Evolutionary conservation across 1,140 invertebrate genomes (phyloP), one percentile per base, ranked within the genome.

Genomic region (Luehdorfia chinensis): DNA sequence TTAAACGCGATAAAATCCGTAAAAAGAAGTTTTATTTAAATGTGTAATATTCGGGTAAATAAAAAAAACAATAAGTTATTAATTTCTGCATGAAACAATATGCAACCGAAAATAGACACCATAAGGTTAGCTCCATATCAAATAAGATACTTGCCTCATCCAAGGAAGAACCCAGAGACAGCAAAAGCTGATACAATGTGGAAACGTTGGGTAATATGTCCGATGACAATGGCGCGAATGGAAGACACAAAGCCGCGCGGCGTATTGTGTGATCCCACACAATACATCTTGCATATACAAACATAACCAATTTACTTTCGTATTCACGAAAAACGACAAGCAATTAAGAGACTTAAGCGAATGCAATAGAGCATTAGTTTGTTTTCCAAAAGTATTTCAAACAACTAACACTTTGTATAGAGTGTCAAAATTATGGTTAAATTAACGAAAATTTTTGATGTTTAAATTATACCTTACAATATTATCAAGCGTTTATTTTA

Each of bases 161-260:
- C 77, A 80, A 79, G 63, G 68, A 79, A 79, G 66, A 68, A 74
- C 65, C 59, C 61, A 69, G 65, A 72, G 60, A 66, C 66, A 66
- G 47, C 55, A 68, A 62, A 63, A 72, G 64, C 61, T 75, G 78
- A 72, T 75, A 84, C 78, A 78, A 78, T 76, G 77, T 80, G 63
- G 70, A 66, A 75, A 76, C 73, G 74, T 79, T 79, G 70, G 73
- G 75, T 80, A 84, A 84, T 81, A 80, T 75, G 75, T 80, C 75
- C 63, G 64, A 73, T 66, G 67, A 84, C 79, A 84, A 84, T 79
- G 72, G 76, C 66, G 73, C 76, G 71, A 83, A 75, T 64, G 65
- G 69, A 49, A 50, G 67, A 60, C 67, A 84, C 79, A 84, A 84
- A 84, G 74, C 75, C 66, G 50, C 66, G 59, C 59, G 56, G 56